Evolutionary conservation across 23 tunicate genomes (phyloP), one percentile per base, ranked within the genome.

Genomic region (Ascidia mentula): DNA sequence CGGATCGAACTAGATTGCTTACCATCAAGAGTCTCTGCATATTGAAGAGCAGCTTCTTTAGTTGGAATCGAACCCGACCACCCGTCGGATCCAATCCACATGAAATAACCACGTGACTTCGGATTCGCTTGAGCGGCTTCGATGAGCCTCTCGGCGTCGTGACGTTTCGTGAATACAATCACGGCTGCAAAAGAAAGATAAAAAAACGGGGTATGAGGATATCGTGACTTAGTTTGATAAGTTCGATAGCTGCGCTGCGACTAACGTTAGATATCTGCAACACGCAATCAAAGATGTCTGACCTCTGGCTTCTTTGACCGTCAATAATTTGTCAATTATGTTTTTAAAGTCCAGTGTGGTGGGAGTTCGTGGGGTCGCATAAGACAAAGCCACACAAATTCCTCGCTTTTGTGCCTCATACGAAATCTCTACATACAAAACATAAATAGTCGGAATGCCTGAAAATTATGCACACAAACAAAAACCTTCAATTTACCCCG

Each of bases 61-160:
- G 60, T 73, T 13, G 95, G 95, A 2, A 89, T 30, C 37, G 53
- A 40, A 22, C 78, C 77, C 35, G 82, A 34, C 95, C 95, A 89
- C 0, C 85, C 95, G 76, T 89, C 95, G 7, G 80, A 70, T 15
- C 89, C 95, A 40, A 89, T 59, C 88, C 88, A 89, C 34, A 45
- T 33, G 31, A 89, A 84, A 9, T 61, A 45, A 20, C 88, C 88
- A 40, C 78, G 77, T 36, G 85, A 59, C 36, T 60, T 35, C 1
- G 82, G 72, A 38, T 73, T 84, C 20, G 53, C 53, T 22, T 84
- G 69, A 33, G 88, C 95, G 20, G 85, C 85, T 32, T 24, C n/a
- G 46, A 89, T 78, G n/a, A 89, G 37, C 33, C 60, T 79, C 31
- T 89, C 95, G 8, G 95, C 88, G 46, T 79, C 87, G 18, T 18